Evolutionary conservation across 2,113 vertebrate genomes (phyloP).

Genomic region (Sylvilagus bachmani): DNA sequence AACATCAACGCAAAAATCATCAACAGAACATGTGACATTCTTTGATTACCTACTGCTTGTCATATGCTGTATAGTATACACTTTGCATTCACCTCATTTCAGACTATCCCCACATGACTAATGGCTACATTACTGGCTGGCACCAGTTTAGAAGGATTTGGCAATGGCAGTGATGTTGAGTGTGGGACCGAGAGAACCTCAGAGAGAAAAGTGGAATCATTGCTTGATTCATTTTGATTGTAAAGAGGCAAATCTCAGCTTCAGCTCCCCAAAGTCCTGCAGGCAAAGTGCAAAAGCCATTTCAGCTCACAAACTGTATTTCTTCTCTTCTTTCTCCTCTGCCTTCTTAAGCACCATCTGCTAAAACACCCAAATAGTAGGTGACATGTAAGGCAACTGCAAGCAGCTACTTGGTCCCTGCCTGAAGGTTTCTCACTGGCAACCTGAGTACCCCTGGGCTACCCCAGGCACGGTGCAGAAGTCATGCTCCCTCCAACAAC

Average conservation of each 20-base stretch:
- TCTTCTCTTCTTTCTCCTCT: neutral
- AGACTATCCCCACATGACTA: neutral
- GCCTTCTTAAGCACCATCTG: neutral
- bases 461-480: neutral
- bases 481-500: neutral
- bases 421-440: neutral
- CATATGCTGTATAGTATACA: neutral
- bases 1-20: neutral
- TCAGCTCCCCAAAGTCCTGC: neutral
- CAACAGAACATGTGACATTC: neutral
- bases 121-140: neutral
- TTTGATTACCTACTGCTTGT: constrained; percentile 19
- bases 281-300: neutral
- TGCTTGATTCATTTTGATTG: neutral
- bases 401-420: neutral
- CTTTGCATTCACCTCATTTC: neutral
- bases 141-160: neutral
- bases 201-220: neutral
- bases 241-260: neutral
- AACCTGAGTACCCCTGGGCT: neutral
- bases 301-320: neutral
- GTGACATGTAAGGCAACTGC: neutral
- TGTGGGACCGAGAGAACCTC: neutral
- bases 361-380: neutral
- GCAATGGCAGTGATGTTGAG: neutral